These are phyloP conservation scores for Octopus sinensis DNA, from an alignment of 1,140 invertebrate genomes.

Conservation along the genomic window DNA sequence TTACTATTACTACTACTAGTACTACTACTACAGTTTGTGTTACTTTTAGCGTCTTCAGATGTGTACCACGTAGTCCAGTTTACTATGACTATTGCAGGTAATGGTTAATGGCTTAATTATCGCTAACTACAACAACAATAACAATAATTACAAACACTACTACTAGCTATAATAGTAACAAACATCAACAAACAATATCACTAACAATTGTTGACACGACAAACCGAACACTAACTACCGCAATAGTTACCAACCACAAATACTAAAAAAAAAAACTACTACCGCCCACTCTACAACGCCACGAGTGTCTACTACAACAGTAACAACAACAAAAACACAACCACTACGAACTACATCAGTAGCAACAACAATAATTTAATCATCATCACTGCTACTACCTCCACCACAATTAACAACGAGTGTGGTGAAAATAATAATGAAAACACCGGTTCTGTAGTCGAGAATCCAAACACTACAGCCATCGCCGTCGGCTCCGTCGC, in stretches of 20 bases:
- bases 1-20: neutral
- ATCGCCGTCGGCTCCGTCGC: neutral
- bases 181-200: neutral
- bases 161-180: neutral
- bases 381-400: neutral
- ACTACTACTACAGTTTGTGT: neutral
- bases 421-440: neutral
- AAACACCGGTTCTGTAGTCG: neutral
- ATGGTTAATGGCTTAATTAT: neutral
- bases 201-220: neutral
- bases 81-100: neutral
- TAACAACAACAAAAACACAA: neutral
- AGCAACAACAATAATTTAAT: neutral
- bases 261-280: neutral
- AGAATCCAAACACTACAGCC: too few species aligned
- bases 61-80: neutral
- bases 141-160: neutral
- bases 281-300: neutral
- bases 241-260: neutral
- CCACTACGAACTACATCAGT: neutral
- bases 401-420: neutral
- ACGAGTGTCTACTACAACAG: neutral
- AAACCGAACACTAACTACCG: neutral
- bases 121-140: neutral
- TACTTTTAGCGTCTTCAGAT: neutral